Conservation (phyloP, 2,113 vertebrate species). For the Archilochus colubris region DNA sequence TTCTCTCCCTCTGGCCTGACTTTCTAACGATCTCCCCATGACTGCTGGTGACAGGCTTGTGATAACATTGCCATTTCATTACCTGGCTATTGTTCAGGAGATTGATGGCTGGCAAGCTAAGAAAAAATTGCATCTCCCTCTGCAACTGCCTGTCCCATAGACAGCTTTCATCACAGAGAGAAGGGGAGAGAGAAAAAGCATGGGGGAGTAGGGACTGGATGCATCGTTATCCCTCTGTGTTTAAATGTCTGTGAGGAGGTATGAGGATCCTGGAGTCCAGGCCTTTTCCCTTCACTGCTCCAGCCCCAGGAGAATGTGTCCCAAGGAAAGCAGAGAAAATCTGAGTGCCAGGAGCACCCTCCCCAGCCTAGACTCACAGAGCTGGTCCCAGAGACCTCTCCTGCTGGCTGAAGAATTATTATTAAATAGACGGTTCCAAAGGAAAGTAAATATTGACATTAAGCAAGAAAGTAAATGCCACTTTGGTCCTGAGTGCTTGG, state of each 20-base stretch:
- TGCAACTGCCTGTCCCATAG: constrained; percentile 48
- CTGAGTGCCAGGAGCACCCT: not conserved
- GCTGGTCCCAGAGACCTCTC: not conserved
- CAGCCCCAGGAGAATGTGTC: not conserved
- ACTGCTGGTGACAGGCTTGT: constrained; percentile 13
- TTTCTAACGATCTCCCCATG: not conserved
- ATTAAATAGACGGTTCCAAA: constrained; percentile 19
- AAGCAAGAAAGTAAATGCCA: constrained; percentile 38
- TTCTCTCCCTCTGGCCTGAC: not conserved
- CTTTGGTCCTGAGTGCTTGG: not conserved
- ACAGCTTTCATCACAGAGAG: not conserved
- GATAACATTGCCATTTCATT: constrained; percentile 57
- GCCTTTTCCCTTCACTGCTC: not conserved
- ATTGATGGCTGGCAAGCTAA: constrained; percentile 54
- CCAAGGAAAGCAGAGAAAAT: not conserved
- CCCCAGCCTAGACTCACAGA: not conserved
- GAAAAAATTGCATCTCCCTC: constrained; percentile 54
- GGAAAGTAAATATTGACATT: constrained; percentile 40
- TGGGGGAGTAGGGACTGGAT: not conserved
- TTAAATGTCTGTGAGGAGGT: not conserved
- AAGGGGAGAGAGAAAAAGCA: not conserved
- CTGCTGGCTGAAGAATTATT: not conserved
- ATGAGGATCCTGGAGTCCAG: not conserved
- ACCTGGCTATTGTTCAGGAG: constrained; percentile 46
- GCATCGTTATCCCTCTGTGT: rapidly evolving